Percentiles rank a stretch among this genome's conserved stretches.
Conservation (phyloP, 2,888 invertebrate genomes). For the Phorcus lineatus region DNA sequence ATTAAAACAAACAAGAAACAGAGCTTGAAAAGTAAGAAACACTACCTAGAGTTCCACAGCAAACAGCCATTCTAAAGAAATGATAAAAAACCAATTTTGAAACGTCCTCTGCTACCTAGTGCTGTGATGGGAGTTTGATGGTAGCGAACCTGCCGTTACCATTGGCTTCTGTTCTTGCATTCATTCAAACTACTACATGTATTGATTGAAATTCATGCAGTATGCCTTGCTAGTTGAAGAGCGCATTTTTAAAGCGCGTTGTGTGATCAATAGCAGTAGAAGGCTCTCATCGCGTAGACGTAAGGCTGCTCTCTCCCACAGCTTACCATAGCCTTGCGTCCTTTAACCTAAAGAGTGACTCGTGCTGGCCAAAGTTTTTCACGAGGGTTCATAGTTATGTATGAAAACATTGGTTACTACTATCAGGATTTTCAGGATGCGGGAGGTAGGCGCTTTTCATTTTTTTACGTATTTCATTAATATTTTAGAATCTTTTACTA, state of each 20-base stretch:
- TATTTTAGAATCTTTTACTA: too few species aligned
- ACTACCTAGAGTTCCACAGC: too few species aligned
- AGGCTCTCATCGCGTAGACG: not conserved
- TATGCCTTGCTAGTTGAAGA: conserved; percentile 1
- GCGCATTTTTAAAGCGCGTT: not conserved
- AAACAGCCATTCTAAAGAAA: too few species aligned
- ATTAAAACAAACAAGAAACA: too few species aligned
- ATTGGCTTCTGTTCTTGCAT: not conserved
- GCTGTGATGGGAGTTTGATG: not conserved
- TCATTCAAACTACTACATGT: conserved; percentile 5
- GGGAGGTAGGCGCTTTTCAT: not conserved
- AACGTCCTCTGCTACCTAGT: too few species aligned
- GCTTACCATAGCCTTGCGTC: not conserved
- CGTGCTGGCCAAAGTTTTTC: not conserved
- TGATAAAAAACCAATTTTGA: too few species aligned
- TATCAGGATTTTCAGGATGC: conserved; percentile 4
- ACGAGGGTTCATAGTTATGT: not conserved
- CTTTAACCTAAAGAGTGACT: not conserved
- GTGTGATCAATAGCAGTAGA: not conserved
- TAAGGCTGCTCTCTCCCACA: not conserved
- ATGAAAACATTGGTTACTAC: not conserved
- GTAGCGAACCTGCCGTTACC: not conserved
- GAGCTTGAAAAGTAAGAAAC: too few species aligned
- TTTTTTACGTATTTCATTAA: not conserved
- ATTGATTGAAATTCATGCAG: conserved; percentile 11